phyloP scores from a whole-genome alignment of 2,888 invertebrate genomes.

The Cinara cedri region DNA sequence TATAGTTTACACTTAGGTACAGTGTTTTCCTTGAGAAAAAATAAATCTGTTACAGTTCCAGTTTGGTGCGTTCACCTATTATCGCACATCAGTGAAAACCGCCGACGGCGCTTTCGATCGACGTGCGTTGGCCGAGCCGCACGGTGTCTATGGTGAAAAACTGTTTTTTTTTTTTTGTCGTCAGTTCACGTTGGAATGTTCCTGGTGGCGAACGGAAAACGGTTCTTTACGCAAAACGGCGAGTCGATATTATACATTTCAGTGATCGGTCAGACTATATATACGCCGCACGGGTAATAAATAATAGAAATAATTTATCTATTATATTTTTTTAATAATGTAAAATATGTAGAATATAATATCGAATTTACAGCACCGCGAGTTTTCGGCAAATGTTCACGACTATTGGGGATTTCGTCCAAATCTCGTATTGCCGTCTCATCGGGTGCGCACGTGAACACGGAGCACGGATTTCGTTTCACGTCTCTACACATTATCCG shows the following conservation, averaged over 20 bases:
- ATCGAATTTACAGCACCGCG: background rate
- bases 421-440: background rate
- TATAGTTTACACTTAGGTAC: background rate
- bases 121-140: background rate
- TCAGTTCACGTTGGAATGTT: conserved; percentile 18
- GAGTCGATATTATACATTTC: background rate
- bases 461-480: no score
- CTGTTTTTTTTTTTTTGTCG: background rate
- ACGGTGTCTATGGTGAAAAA: background rate
- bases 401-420: background rate
- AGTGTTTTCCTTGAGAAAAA: background rate
- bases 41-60: background rate
- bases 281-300: background rate
- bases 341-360: background rate
- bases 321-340: no score
- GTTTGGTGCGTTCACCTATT: conserved; percentile 34
- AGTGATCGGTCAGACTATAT: no score
- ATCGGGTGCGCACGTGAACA: background rate
- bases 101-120: background rate
- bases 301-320: background rate
- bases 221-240: background rate
- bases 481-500: no score
- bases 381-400: no score
- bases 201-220: background rate
- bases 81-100: conserved; percentile 3